phyloP scores from a whole-genome alignment of 2,113 vertebrate genomes.

The Pycnonotus jocosus region DNA sequence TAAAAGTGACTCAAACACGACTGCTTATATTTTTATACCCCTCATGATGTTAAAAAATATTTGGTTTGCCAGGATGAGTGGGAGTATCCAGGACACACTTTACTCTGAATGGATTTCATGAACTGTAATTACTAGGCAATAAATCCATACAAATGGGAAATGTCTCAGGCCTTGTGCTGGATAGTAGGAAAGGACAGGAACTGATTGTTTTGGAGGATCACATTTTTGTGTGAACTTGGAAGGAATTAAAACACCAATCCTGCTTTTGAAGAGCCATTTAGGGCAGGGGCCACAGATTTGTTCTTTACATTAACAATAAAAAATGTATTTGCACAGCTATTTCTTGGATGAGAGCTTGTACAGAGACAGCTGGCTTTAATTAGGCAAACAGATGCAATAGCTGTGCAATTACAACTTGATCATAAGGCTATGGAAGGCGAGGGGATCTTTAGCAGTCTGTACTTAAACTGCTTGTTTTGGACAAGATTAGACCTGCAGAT shows the following conservation, averaged over 20 bases:
- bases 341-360: not conserved
- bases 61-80: slow-evolving; percentile 26
- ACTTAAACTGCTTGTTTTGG: not conserved
- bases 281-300: not conserved
- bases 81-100: slow-evolving; percentile 21
- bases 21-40: slow-evolving; percentile 46
- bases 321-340: slow-evolving; percentile 32
- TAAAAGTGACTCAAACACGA: slow-evolving; percentile 21
- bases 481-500: not conserved
- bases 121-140: slow-evolving; percentile 23
- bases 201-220: not conserved
- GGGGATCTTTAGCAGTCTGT: not conserved
- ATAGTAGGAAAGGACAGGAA: not conserved
- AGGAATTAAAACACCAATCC: not conserved
- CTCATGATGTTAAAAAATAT: slow-evolving; percentile 32
- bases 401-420: slow-evolving; percentile 36
- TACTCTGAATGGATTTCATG: slow-evolving; percentile 36
- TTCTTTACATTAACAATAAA: slow-evolving; percentile 52
- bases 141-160: slow-evolving; percentile 41
- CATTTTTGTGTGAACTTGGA: slow-evolving; percentile 35
- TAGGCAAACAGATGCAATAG: slow-evolving; percentile 41
- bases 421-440: not conserved
- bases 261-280: slow-evolving; percentile 23
- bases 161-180: not conserved
- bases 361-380: slow-evolving; percentile 25